Evolutionary conservation across 2,113 vertebrate species (phyloP).

Genomic region (Hippocampus barbouri): DNA sequence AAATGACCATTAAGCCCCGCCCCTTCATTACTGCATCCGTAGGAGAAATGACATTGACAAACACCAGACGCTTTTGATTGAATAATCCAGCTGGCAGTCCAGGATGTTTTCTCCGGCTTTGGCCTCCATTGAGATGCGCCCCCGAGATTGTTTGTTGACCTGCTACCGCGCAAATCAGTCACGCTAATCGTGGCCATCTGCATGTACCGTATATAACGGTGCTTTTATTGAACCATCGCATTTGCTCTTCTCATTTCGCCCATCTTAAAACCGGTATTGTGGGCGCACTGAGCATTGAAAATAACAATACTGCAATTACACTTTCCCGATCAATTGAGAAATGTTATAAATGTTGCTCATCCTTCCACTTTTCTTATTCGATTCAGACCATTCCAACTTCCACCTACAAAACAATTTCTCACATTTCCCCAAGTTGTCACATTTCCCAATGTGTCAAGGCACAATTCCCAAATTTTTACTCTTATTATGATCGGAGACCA

Average conservation of each 20-base stretch:
- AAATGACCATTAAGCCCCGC: neutral
- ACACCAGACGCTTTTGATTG: constrained; percentile 54
- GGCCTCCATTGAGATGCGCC: constrained; percentile 22
- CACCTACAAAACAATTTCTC: too few relatives aligned
- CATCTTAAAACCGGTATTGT: too few relatives aligned
- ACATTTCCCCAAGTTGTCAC: too few relatives aligned
- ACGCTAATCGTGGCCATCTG: neutral
- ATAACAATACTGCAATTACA: too few relatives aligned
- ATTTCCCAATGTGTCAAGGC: neutral
- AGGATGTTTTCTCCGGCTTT: constrained; percentile 35
- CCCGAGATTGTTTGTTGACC: constrained; percentile 20
- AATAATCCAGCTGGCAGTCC: constrained; percentile 28
- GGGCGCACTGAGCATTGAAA: too few relatives aligned
- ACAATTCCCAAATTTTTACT: neutral
- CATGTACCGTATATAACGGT: neutral
- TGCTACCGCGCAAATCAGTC: constrained; percentile 14
- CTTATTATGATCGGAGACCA: too few relatives aligned
- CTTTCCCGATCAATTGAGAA: too few relatives aligned
- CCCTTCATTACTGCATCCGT: neutral
- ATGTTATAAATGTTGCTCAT: too few relatives aligned
- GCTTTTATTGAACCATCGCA: neutral
- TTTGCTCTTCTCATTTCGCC: neutral
- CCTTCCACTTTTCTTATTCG: too few relatives aligned
- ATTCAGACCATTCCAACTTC: too few relatives aligned
- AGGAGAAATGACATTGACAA: constrained; percentile 10